phyloP scores from a whole-genome alignment of 1,140 invertebrate species.

The Drosophila sproati region DNA sequence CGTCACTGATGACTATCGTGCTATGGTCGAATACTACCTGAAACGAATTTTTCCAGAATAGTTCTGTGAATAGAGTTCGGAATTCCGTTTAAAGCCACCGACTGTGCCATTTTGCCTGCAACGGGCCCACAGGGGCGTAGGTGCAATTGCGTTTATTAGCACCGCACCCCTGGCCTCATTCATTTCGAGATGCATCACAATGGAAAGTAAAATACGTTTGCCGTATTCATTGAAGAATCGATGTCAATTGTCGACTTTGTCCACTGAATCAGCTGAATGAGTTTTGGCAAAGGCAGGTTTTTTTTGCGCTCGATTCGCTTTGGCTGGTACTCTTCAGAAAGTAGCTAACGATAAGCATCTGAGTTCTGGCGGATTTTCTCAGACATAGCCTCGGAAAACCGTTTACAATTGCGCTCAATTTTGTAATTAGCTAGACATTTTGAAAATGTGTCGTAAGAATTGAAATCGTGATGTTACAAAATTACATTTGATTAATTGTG shows the following conservation, averaged over 20 bases:
- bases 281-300: conserved; percentile 46
- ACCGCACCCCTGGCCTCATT: conserved; percentile 60
- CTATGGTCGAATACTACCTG: conserved; percentile 39
- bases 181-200: conserved; percentile 42
- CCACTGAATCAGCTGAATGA: conserved; percentile 47
- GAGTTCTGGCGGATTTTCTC: conserved; percentile 25
- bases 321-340: conserved; percentile 21
- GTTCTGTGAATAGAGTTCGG: conserved; percentile 46
- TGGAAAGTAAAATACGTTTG: conserved; percentile 40
- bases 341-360: conserved; percentile 41
- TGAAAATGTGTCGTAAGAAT: conserved; percentile 71
- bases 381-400: conserved; percentile 16
- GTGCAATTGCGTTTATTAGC: conserved; percentile 84
- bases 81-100: conserved; percentile 80
- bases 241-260: conserved; percentile 44
- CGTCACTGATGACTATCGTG: conserved; percentile 64
- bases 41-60: conserved; percentile 52
- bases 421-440: conserved; percentile 57
- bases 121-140: conserved; percentile 73
- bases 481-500: conserved; percentile 60
- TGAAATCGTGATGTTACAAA: conserved; percentile 15
- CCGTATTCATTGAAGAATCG: conserved; percentile 65
- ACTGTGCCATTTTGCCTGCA: conserved; percentile 63
- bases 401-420: conserved; percentile 49
- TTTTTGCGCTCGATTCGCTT: conserved; percentile 65